phyloP scores from a whole-genome alignment of 2,797 vertebrate species.

The Siniperca obscura region DNA sequence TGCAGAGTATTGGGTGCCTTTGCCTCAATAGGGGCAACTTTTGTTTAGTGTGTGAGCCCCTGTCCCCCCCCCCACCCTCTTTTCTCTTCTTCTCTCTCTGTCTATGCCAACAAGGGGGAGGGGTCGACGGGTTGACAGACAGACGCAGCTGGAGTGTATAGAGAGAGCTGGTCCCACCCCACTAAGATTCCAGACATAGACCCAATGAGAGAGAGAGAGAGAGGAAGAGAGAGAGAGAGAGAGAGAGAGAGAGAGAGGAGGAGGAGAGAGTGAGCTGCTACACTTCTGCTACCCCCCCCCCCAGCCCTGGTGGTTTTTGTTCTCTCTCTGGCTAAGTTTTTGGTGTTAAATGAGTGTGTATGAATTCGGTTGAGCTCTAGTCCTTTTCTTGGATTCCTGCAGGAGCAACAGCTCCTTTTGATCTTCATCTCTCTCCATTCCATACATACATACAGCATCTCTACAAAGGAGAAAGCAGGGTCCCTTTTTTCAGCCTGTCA shows the following conservation, averaged over 20 bases:
- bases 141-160: slow-evolving; percentile 80
- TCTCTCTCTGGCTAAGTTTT: slow-evolving; percentile 68
- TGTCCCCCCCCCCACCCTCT: slow-evolving; percentile 24
- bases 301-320: slow-evolving; percentile 70
- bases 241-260: slow-evolving; percentile 1
- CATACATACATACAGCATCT: slow-evolving; percentile 58
- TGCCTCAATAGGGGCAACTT: slow-evolving; percentile 75
- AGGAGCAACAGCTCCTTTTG: not conserved
- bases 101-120: slow-evolving; percentile 77
- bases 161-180: slow-evolving; percentile 73
- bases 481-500: slow-evolving; percentile 49
- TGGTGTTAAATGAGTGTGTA: slow-evolving; percentile 38
- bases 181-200: slow-evolving; percentile 70
- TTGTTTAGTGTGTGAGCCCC: slow-evolving; percentile 74
- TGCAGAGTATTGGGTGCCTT: slow-evolving; percentile 74
- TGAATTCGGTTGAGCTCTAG: slow-evolving; percentile 22
- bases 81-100: slow-evolving; percentile 49
- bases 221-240: slow-evolving; percentile 34
- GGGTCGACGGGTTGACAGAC: slow-evolving; percentile 74
- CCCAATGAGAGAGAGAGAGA: slow-evolving; percentile 54
- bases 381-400: slow-evolving; percentile 29
- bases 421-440: slow-evolving; percentile 12
- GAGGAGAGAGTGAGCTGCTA: slow-evolving; percentile 43
- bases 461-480: slow-evolving; percentile 52
- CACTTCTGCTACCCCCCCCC: slow-evolving; percentile 60